These are phyloP conservation scores for Bubo scandiacus DNA, from an alignment of 2,113 vertebrate genomes.

Conservation along the genomic window DNA sequence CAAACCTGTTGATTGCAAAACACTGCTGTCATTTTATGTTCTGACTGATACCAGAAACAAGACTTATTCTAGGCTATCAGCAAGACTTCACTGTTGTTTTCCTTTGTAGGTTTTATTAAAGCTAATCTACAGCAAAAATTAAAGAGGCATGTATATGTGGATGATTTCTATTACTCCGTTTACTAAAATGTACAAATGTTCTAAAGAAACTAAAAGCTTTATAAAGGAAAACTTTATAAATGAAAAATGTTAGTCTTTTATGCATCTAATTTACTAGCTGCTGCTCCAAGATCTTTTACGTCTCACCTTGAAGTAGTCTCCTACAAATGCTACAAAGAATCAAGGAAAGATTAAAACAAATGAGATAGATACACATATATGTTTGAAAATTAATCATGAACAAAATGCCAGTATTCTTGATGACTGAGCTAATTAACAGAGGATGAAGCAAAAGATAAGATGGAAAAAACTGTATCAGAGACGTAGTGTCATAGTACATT, in stretches of 20 bases:
- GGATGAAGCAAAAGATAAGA: slow-evolving; percentile 7
- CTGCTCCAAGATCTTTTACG: not conserved
- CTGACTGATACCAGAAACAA: not conserved
- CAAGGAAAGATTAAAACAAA: slow-evolving; percentile 16
- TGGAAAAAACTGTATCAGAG: not conserved
- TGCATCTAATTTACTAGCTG: not conserved
- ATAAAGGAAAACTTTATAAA: not conserved
- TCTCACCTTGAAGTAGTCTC: not conserved
- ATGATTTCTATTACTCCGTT: not conserved
- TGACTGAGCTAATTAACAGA: slow-evolving; percentile 13
- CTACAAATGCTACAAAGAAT: not conserved
- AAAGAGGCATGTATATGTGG: not conserved
- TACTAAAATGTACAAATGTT: not conserved
- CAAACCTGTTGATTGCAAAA: not conserved
- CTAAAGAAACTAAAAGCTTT: not conserved
- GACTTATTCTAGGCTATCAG: not conserved
- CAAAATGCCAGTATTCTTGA: slow-evolving; percentile 8
- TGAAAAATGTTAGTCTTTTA: not conserved
- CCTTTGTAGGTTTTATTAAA: not conserved
- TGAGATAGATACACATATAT: not conserved
- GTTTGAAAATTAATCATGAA: slow-evolving; percentile 44
- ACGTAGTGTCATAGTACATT: not conserved
- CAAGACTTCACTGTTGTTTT: not conserved
- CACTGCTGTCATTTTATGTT: not conserved
- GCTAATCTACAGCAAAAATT: not conserved